phyloP scores from a whole-genome alignment of 2,113 vertebrate genomes.

The Xenotilapia caudafasciata region DNA sequence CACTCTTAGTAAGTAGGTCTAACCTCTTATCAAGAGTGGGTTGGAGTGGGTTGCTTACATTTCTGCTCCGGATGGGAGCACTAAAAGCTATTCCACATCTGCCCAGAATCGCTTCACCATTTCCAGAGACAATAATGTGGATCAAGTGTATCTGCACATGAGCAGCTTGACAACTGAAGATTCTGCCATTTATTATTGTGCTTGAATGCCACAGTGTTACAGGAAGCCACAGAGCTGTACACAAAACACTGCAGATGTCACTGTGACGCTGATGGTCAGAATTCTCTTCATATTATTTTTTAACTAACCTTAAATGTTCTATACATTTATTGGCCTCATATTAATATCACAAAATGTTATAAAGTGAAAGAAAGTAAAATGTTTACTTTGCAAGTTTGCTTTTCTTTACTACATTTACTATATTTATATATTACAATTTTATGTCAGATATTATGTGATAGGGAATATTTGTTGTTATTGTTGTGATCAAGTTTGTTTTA shows the following conservation, averaged over 20 bases:
- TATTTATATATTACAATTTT: not conserved
- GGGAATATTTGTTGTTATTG: not conserved
- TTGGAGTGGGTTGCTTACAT: not conserved
- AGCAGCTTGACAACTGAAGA: not conserved
- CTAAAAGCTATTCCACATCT: not conserved
- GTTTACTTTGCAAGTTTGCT: not conserved
- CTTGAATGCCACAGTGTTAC: rapidly evolving
- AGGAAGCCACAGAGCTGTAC: rapidly evolving
- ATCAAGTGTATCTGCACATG: not conserved
- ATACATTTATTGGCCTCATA: not conserved
- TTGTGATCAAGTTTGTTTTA: not conserved
- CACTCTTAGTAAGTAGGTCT: too few species aligned
- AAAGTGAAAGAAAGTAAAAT: not conserved
- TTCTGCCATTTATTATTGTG: not conserved
- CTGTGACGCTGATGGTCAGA: rapidly evolving
- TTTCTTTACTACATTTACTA: not conserved
- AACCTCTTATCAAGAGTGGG: too few species aligned
- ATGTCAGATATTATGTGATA: not conserved
- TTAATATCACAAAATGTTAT: not conserved
- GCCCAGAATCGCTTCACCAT: not conserved
- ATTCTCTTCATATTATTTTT: not conserved
- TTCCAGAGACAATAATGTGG: not conserved
- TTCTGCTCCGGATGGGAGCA: not conserved
- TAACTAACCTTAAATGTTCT: not conserved
- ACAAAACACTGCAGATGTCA: not conserved